Conservation (phyloP, 2,797 vertebrate genomes). For the Scomberomorus guttatus region DNA sequence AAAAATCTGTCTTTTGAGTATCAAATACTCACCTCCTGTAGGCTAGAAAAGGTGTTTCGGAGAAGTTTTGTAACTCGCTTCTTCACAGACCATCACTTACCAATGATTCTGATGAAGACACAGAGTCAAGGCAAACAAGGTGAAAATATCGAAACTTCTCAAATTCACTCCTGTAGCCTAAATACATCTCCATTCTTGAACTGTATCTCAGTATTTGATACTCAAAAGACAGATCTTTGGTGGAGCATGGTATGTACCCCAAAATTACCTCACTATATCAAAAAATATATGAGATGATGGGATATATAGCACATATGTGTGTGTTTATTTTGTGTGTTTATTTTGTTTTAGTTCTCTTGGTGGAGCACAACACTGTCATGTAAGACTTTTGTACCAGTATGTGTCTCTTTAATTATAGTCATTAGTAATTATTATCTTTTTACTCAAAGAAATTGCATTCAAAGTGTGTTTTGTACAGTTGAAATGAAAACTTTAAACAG, state of each 20-base stretch:
- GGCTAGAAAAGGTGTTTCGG: neutral
- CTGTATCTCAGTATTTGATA: neutral
- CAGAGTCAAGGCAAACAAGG: neutral
- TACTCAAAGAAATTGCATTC: too few relatives aligned
- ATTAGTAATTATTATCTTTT: too few relatives aligned
- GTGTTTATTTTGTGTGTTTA: too few relatives aligned
- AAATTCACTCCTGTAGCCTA: neutral
- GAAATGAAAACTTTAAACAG: too few relatives aligned
- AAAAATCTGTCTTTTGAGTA: neutral
- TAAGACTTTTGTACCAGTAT: too few relatives aligned
- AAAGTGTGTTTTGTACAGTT: too few relatives aligned
- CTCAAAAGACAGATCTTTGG: neutral
- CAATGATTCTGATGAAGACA: neutral
- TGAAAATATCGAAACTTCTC: neutral
- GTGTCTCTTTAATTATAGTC: too few relatives aligned
- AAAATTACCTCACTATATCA: neutral
- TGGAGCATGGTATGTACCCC: neutral
- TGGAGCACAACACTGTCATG: too few relatives aligned
- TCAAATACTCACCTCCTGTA: neutral
- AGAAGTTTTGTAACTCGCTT: neutral
- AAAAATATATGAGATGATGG: neutral
- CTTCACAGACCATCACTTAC: neutral
- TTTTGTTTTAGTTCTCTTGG: too few relatives aligned
- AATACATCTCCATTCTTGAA: neutral
- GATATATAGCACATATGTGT: too few relatives aligned